phyloP scores from a whole-genome alignment of 30 jellyfish, hydroid and myxozoan species.

The Turritopsis dohrnii region DNA sequence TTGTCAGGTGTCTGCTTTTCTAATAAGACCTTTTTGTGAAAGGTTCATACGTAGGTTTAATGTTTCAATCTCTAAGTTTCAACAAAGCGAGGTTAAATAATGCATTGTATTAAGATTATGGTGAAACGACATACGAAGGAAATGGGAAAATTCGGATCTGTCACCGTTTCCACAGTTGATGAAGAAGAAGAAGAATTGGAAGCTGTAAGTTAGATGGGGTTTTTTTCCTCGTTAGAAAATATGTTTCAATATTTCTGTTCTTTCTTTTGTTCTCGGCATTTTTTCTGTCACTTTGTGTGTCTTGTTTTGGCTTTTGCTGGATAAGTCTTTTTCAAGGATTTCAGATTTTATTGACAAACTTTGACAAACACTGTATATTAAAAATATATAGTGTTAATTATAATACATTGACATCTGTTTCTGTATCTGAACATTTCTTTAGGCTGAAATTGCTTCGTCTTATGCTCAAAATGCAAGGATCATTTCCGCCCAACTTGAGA shows the following conservation, averaged over 20 bases:
- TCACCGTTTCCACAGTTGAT: conserved; percentile 94
- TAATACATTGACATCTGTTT: too few species aligned
- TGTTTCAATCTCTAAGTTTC: too few species aligned
- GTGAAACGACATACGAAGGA: conserved; percentile 89
- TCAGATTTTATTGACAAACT: too few species aligned
- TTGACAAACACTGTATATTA: too few species aligned
- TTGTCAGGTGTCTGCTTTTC: too few species aligned
- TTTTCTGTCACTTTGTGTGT: neutral
- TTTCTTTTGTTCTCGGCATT: neutral
- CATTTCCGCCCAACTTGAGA: conserved; percentile 69
- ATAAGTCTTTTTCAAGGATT: too few species aligned
- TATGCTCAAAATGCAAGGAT: conserved; percentile 93
- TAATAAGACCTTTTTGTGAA: too few species aligned
- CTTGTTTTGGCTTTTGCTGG: neutral
- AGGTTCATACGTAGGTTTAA: too few species aligned
- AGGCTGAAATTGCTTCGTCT: conserved; percentile 94
- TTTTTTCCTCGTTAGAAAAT: neutral
- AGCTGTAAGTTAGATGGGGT: conserved; percentile 42
- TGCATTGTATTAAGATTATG: conserved; percentile 48
- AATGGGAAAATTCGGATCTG: conserved; percentile 94
- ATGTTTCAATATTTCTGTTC: neutral
- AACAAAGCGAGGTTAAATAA: too few species aligned
- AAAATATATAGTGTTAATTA: too few species aligned
- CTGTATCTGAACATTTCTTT: too few species aligned
- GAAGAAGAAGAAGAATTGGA: conserved; percentile 97